Conservation (phyloP, 2,113 vertebrate species). For the Spilogale gracilis region DNA sequence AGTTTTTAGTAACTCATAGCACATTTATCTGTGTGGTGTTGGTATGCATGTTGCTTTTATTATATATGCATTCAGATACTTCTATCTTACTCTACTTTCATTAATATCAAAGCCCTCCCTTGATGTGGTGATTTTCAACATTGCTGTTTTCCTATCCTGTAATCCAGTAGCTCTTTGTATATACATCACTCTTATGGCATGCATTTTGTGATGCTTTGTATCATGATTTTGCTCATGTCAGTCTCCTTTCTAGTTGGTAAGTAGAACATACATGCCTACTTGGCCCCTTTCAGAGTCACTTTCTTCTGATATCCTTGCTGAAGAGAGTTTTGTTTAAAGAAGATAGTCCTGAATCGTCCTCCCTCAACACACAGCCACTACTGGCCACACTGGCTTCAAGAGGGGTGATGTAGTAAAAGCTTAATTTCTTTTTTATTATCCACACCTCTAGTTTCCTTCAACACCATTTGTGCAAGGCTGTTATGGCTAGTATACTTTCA, state of each 20-base stretch:
- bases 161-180: neutral
- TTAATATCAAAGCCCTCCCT: neutral
- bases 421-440: neutral
- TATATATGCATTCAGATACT: neutral
- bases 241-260: neutral
- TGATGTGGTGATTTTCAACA: neutral
- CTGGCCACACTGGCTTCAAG: neutral
- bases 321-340: neutral
- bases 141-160: neutral
- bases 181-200: neutral
- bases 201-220: neutral
- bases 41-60: neutral
- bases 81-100: neutral
- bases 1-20: neutral
- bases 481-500: constrained; percentile 4
- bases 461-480: neutral
- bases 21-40: neutral
- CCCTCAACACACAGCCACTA: neutral
- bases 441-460: neutral
- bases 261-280: neutral
- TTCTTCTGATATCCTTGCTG: neutral
- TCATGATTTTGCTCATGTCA: neutral
- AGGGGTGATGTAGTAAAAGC: no score
- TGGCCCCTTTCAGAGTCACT: neutral
- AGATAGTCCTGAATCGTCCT: neutral